Conservation (phyloP, 1,140 invertebrate genomes). For the Pseudoatta argentina region DNA sequence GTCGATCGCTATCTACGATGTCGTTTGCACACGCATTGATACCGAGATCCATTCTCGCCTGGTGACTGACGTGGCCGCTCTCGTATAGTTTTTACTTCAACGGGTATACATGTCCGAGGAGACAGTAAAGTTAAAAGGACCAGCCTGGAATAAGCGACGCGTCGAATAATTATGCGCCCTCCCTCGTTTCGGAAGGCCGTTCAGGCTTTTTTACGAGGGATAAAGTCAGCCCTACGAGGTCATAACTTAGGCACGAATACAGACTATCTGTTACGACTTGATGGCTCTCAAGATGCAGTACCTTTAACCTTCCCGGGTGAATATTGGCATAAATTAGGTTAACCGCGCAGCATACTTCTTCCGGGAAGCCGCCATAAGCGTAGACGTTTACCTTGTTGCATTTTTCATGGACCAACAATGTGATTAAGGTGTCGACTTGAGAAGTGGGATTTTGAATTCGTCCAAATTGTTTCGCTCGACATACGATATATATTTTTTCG, state of each 20-base stretch:
- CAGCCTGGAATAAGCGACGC: slow-evolving; percentile 68
- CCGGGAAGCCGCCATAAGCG: slow-evolving; percentile 68
- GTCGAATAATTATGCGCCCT: slow-evolving; percentile 74
- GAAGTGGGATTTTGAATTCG: neutral
- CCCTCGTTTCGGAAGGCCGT: slow-evolving; percentile 76
- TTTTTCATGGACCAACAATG: slow-evolving; percentile 46
- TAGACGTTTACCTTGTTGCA: slow-evolving; percentile 52
- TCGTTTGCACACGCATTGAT: slow-evolving; percentile 22
- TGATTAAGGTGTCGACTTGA: slow-evolving; percentile 37
- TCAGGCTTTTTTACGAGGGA: slow-evolving; percentile 75
- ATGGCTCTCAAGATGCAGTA: slow-evolving; percentile 72
- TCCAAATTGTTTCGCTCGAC: neutral
- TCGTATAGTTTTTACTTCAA: slow-evolving; percentile 68
- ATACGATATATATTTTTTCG: neutral
- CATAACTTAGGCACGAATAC: slow-evolving; percentile 76
- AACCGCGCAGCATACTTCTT: slow-evolving; percentile 72
- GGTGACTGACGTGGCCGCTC: slow-evolving; percentile 17
- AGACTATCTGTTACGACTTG: slow-evolving; percentile 74
- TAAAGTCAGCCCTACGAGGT: slow-evolving; percentile 73
- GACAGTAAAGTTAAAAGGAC: slow-evolving; percentile 73
- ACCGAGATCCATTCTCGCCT: slow-evolving; percentile 28
- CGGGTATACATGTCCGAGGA: slow-evolving; percentile 44
- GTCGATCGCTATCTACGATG: slow-evolving; percentile 49
- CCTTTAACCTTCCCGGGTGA: slow-evolving; percentile 70
- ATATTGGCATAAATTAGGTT: slow-evolving; percentile 78